Conservation (phyloP, 35 echinoderm and acorn worm species). For the Chiridota heheva region DNA sequence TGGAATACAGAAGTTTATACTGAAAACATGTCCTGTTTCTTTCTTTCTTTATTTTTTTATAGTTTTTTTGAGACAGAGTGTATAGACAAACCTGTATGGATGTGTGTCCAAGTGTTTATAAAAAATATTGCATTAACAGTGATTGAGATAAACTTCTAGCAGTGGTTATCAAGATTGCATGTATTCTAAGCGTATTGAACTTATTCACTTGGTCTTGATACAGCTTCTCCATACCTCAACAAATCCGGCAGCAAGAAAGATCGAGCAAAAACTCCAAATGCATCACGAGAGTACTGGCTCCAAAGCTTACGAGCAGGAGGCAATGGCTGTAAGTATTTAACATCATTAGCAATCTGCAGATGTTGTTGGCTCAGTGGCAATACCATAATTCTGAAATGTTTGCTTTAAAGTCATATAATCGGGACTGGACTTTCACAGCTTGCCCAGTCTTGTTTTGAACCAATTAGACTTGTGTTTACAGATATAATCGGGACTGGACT, state of each 20-base stretch:
- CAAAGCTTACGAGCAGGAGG: constrained; percentile 19
- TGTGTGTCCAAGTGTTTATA: not conserved
- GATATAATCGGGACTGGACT: not conserved
- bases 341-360: not conserved
- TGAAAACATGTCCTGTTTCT: not conserved
- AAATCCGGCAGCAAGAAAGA: not conserved
- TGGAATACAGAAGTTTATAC: no score
- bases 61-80: not conserved
- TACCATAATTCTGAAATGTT: not conserved
- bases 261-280: not conserved
- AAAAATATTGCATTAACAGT: not conserved
- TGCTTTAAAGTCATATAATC: not conserved
- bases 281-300: constrained; percentile 16
- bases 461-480: not conserved
- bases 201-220: not conserved
- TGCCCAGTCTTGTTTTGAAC: not conserved
- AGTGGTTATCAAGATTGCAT: not conserved
- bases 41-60: not conserved
- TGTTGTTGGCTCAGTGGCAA: not conserved
- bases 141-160: not conserved
- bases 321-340: constrained; percentile 11
- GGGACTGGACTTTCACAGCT: not conserved
- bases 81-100: not conserved
- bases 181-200: not conserved
- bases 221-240: constrained; percentile 25